Base-by-base conservation (phyloP, 1,140 invertebrate species). In the Lasioglossum baleicum region DNA sequence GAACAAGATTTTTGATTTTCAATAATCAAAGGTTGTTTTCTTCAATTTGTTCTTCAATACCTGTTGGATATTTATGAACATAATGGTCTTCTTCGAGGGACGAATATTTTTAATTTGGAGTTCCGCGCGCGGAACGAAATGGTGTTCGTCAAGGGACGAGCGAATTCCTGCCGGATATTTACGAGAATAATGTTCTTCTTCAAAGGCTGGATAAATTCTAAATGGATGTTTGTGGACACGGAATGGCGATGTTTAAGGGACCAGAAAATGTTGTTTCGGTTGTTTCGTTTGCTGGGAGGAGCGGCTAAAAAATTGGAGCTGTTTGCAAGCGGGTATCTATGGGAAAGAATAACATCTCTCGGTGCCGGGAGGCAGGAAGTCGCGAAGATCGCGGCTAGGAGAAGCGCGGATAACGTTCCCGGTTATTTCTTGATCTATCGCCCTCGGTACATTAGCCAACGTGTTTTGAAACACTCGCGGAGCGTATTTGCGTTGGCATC, bases 381-480 rank as follows among this genome's bases (percentile, higher is more conserved):
- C 75, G 20, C 61, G 10, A 35, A 74, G 65, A 40, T 70, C 68
- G 31, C 48, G 61, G 35, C 64, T 22, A 73, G 81, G 53, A 77
- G 75, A 67, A 67, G 71, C 63, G 72, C 56, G 75, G 69, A 84
- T 84, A 81, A 70, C 80, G 74, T 75, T 83, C 76, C 67, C 82
- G 75, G 90, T 91, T 92, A 91, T 92, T 91, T 91, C 90, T 91
- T 89, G 91, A 90, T 90, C 89, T 88, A 82, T 77, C 84, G 83
- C 80, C 74, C 79, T 84, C 78, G 89, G 89, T 90, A 91, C 91
- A 92, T 93, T 92, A 92, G 90, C 88, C 90, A 88, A 91, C 91
- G 90, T 93, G 91, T 93, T 93, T 93, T 92, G 87, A 93, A 92
- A 93, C 90, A 92, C 92, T 92, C 89, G 89, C 74, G 74, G 80